phyloP scores from a whole-genome alignment of 2,113 vertebrate genomes.

The Tonatia bakeri region DNA sequence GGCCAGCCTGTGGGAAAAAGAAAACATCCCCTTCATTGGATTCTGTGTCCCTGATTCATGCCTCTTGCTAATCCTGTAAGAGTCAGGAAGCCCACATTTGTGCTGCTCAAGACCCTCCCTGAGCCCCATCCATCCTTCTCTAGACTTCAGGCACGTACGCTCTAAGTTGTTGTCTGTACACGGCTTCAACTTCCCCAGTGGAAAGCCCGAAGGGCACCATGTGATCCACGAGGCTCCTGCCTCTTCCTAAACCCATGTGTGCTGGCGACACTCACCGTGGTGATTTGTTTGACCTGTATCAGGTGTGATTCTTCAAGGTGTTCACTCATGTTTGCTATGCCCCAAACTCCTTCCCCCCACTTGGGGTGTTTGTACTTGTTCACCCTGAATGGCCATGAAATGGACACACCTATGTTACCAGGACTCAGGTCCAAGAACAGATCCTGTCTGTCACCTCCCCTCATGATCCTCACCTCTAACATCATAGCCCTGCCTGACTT shows the following conservation, averaged over 20 bases:
- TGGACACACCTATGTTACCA: background rate
- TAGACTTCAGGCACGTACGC: background rate
- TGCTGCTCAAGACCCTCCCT: background rate
- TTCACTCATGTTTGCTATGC: background rate
- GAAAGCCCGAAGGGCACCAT: background rate
- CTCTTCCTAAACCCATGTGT: background rate
- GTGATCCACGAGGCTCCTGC: fast-evolving
- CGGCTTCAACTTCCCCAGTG: background rate
- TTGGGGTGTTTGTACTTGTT: background rate
- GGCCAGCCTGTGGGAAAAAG: background rate
- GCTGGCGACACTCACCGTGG: background rate
- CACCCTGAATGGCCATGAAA: background rate
- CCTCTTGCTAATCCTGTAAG: background rate
- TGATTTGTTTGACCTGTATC: background rate
- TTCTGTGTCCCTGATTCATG: fast-evolving
- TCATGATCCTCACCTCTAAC: background rate
- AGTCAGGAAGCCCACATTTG: no score
- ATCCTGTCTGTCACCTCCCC: background rate
- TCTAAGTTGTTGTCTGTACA: no score
- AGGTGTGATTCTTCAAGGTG: background rate
- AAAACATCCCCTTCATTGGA: background rate
- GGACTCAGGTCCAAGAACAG: background rate
- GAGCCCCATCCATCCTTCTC: background rate
- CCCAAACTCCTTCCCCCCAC: background rate
- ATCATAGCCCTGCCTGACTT: background rate